Evolutionary conservation across 2,113 vertebrate genomes (phyloP), one percentile per base, ranked within the genome.

Genomic region (Xiphophorus hellerii): DNA sequence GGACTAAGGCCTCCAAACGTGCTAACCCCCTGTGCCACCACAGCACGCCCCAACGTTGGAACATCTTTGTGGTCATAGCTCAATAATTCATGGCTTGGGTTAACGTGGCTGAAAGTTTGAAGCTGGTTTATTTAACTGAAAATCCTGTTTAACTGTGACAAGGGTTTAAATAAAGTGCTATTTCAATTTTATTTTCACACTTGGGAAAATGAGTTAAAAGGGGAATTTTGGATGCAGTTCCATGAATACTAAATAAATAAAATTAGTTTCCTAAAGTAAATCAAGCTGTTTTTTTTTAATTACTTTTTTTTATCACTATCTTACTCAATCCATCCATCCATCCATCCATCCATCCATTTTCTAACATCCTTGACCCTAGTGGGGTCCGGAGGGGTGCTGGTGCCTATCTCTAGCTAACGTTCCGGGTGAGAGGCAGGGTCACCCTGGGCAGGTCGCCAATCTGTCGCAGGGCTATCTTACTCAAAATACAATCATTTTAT

Each of bases 21-120:
- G n/a, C n/a, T n/a, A n/a, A n/a, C n/a, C n/a, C n/a, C n/a, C n/a
- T n/a, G n/a, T n/a, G n/a, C n/a, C n/a, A n/a, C n/a, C n/a, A n/a
- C n/a, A n/a, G n/a, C n/a, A n/a, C n/a, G n/a, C n/a, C n/a, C n/a
- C n/a, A n/a, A n/a, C 48, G 85, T 84, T 80, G 71, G 48, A 87
- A 76, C 71, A 75, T 74, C 69, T 71, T 33, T 81, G 83, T 62
- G 65, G 73, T 73, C 27, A 14, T 30, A 62, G 2, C 15, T 76
- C 13, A 22, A 87, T 83, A 54, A 83, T 84, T 83, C 48, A 88
- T 78, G 63, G 42, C 73, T 3, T 33, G 61, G 73, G 69, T 54
- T 62, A 66, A 69, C 33, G 13, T 76, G n/a, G 73, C 70, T 65
- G 66, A 74, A 84, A 60, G 62, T 68, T 42, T 33, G 62, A 81